phyloP scores from a whole-genome alignment of 1,140 invertebrate species.

The Brachionus plicatilis region DNA sequence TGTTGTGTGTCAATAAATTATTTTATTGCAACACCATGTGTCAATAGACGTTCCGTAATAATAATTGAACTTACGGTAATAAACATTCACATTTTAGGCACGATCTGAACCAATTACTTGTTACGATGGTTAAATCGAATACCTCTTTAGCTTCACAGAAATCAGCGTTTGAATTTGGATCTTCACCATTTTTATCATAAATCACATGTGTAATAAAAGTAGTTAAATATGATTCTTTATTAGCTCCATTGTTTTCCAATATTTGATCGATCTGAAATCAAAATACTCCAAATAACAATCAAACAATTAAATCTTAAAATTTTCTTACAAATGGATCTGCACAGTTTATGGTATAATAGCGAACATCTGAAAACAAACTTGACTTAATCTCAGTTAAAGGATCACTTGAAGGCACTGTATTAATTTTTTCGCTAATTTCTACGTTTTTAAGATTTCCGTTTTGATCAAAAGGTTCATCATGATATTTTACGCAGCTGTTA shows the following conservation, averaged over 20 bases:
- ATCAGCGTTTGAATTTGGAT: slow-evolving; percentile 8
- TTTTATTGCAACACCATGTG: no score
- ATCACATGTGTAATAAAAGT: slow-evolving; percentile 30
- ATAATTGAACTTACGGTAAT: neutral
- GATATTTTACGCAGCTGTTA: neutral
- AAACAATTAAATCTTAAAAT: neutral
- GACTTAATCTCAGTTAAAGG: neutral
- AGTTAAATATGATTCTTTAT: slow-evolving; percentile 15
- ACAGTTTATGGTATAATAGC: neutral
- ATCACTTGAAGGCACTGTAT: neutral
- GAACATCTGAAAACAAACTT: neutral
- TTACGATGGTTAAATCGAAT: neutral
- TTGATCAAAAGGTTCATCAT: neutral
- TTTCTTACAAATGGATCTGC: neutral
- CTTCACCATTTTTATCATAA: slow-evolving; percentile 3
- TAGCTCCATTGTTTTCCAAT: slow-evolving; percentile 15
- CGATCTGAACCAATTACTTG: neutral
- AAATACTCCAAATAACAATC: neutral
- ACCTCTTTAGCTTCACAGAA: slow-evolving; percentile 25
- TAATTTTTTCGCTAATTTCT: neutral
- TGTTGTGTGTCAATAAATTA: no score
- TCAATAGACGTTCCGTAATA: no score
- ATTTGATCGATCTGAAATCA: neutral
- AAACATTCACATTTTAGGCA: neutral
- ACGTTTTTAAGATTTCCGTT: neutral